Evolutionary conservation across 2,888 invertebrate genomes (phyloP), one percentile per base, ranked within the genome.

Genomic region (Ophioninae sp.): DNA sequence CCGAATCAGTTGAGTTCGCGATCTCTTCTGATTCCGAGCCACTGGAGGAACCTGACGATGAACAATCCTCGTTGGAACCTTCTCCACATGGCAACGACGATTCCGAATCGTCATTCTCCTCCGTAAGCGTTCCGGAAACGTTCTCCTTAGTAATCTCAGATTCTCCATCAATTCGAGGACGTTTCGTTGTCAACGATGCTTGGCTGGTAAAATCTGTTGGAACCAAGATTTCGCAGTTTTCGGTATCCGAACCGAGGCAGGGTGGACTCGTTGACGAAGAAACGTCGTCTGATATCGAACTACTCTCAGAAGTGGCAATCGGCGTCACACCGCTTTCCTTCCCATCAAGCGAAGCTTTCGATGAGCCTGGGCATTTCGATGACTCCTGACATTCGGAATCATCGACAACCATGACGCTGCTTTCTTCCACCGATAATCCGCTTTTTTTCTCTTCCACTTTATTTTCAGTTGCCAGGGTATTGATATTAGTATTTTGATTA

Each of bases 301-400:
- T 10, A 21, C 37, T 37, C 23, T 73, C 57, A 17, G 59, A 7
- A 8, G 6, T 39, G 13, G 21, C 20, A 23, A 57, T 21, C n/a
- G 67, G 2, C n/a, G 69, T 2, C 8, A 23, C 8, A 23, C 7
- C 2, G n/a, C 44, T 37, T 62, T 21, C 23, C 13, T 30, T 62
- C 37, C 10, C 41, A 0, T 78, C 20, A n/a, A 44, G 57, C 5
- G n/a, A 23, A 37, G 23, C 30, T 21, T n/a, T 20, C 17, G 56
- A 30, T 0, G 61, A 57, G 44, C 0, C 8, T 6, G 57, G 69
- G 39, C 82, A 82, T 69, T 59, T 17, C 3, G 13, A 57, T 41
- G 64, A 78, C 13, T 41, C 57, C 13, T 20, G 41, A 7, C 82
- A 82, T 10, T 2, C 30, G 64, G 82, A 57, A 37, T 69, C 57